Percentiles rank a stretch among this genome's conserved stretches.
phyloP scores from a whole-genome alignment of 2,888 invertebrate genomes.

The Aporophyla nigra region DNA sequence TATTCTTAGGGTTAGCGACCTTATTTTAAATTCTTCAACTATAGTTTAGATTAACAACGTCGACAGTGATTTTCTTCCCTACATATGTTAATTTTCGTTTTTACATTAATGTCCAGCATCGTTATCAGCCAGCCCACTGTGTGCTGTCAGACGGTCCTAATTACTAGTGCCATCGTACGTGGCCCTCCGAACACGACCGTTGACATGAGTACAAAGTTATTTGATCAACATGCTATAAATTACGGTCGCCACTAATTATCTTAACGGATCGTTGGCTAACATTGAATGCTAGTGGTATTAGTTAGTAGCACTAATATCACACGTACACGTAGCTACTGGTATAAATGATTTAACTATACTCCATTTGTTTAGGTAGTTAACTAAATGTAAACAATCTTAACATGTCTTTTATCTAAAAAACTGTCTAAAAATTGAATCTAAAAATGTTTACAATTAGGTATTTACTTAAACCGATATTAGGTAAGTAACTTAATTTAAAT shows the following conservation, averaged over 20 bases:
- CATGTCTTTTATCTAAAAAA: no score
- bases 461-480: no score
- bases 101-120: slow-evolving; percentile 11
- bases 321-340: neutral
- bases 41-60: neutral
- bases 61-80: neutral
- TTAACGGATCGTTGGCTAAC: slow-evolving; percentile 39
- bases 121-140: slow-evolving; percentile 29
- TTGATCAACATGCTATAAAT: slow-evolving; percentile 63
- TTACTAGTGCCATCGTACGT: slow-evolving; percentile 47
- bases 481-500: no score
- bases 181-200: slow-evolving; percentile 46
- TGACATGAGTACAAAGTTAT: slow-evolving; percentile 59
- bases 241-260: slow-evolving; percentile 56
- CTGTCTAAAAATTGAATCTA: no score
- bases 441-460: no score
- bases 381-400: no score
- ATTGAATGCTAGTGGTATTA: slow-evolving; percentile 44
- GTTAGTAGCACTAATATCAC: slow-evolving; percentile 3
- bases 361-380: no score
- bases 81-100: neutral
- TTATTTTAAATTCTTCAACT: no score
- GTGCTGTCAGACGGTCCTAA: slow-evolving; percentile 53
- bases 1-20: no score
- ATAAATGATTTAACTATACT: neutral